Evolutionary conservation across 53 echinoderm and acorn worm genomes (phyloP).

Genomic region (Actinopyga echinites): DNA sequence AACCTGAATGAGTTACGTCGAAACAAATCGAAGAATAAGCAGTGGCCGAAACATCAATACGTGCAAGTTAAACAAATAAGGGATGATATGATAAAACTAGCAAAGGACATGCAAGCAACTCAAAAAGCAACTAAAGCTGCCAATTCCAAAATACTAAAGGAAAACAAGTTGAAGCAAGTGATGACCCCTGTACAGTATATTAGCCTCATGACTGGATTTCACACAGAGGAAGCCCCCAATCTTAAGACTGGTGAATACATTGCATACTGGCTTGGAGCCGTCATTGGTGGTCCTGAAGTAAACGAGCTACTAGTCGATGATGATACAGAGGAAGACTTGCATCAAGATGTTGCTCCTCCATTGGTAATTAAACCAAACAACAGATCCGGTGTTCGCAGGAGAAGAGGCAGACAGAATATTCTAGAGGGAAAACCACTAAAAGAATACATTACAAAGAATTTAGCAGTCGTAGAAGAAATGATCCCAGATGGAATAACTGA

Average conservation of each 20-base stretch:
- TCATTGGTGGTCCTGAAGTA: not conserved
- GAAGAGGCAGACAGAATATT: conserved; percentile 9
- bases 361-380: conserved; percentile 7
- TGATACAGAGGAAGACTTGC: conserved; percentile 21
- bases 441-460: conserved; percentile 20
- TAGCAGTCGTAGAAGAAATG: not conserved
- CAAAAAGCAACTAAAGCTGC: conserved; percentile 55
- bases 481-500: not conserved
- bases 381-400: not conserved
- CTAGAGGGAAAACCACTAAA: not conserved
- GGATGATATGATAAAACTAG: conserved; percentile 38
- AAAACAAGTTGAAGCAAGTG: conserved; percentile 52
- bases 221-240: not conserved
- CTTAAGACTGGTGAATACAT: not conserved
- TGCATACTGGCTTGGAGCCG: conserved; percentile 33
- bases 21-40: conserved; percentile 20
- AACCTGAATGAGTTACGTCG: conserved; percentile 70
- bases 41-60: not conserved
- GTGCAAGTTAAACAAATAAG: conserved; percentile 30
- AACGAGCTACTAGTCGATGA: conserved; percentile 39
- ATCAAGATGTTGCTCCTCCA: not conserved
- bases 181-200: conserved; percentile 64
- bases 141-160: conserved; percentile 62
- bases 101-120: conserved; percentile 46
- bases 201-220: conserved; percentile 44